Percentiles rank a stretch among this genome's conserved stretches.
Conservation (phyloP, 2,797 vertebrate species). For the Chelidonichthys spinosus region DNA sequence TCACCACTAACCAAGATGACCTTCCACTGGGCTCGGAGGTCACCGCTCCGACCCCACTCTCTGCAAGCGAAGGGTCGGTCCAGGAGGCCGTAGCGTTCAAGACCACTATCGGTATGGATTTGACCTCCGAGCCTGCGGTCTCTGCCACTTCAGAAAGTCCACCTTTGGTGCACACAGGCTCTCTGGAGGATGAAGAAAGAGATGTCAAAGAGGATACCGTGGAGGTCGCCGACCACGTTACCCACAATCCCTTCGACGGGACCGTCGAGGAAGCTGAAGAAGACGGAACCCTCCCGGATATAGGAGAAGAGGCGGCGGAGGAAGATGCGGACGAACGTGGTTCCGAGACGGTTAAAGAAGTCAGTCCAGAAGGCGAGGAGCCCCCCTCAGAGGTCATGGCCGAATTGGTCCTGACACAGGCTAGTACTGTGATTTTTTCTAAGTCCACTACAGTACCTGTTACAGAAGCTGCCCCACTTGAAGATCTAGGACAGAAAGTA, state of each 20-base stretch:
- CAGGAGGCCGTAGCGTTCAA: neutral
- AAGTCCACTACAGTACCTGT: constrained; percentile 14
- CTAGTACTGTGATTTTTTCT: constrained; percentile 16
- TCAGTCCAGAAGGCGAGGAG: constrained; percentile 31
- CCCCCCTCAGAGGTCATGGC: constrained; percentile 27
- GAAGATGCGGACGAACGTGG: constrained; percentile 2
- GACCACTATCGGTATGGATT: constrained; percentile 12
- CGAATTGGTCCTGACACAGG: constrained; percentile 26
- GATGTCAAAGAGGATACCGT: constrained; percentile 24
- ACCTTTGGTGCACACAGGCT: neutral
- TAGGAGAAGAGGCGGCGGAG: constrained; percentile 1
- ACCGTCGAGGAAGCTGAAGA: neutral
- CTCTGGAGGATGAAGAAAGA: neutral
- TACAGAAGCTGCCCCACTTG: constrained; percentile 10
- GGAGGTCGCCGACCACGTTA: constrained; percentile 20
- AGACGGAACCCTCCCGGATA: neutral
- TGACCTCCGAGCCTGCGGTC: constrained; percentile 8
- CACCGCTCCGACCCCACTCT: constrained; percentile 9
- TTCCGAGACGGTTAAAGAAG: constrained; percentile 25
- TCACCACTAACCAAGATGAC: constrained; percentile 15
- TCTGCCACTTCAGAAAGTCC: neutral
- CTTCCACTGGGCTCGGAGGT: constrained; percentile 17
- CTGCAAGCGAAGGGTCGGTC: neutral
- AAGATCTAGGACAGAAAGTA: constrained; percentile 1
- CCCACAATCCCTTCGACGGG: constrained; percentile 18